Evolutionary conservation across 2,797 vertebrate species (phyloP).

Genomic region (Tarsius wallacei): DNA sequence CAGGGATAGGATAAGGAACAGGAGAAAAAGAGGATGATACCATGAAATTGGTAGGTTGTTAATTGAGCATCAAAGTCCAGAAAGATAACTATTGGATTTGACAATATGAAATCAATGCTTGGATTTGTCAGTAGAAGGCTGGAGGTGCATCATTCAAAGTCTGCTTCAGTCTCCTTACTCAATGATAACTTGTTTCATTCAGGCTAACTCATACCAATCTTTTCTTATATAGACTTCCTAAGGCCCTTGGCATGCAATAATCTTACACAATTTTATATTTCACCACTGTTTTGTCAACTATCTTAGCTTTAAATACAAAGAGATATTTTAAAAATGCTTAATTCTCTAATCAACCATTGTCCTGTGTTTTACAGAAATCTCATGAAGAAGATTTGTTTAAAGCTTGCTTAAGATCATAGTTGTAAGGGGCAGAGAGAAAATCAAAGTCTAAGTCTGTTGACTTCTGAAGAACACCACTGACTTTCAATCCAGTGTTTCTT

Average conservation of each 20-base stretch:
- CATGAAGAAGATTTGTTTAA: not conserved
- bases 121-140: conserved; percentile 30
- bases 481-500: conserved; percentile 47
- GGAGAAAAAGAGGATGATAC: conserved; percentile 28
- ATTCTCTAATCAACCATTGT: not conserved
- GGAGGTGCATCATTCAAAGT: not conserved
- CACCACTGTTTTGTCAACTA: not conserved
- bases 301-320: not conserved
- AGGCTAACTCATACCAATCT: conserved; percentile 4
- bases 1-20: conserved; percentile 32
- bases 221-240: not conserved
- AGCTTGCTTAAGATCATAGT: not conserved
- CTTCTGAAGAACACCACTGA: conserved; percentile 24
- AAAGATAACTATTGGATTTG: not conserved
- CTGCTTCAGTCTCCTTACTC: not conserved
- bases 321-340: conserved; percentile 39
- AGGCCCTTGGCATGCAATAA: not conserved
- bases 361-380: not conserved
- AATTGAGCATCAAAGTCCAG: not conserved
- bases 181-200: not conserved
- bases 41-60: not conserved
- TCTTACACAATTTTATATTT: not conserved
- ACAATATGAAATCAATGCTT: conserved; percentile 1
- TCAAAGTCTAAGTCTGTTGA: not conserved
- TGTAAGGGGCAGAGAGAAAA: conserved; percentile 2